Evolutionary conservation across 2,113 vertebrate genomes (phyloP).

Genomic region (Python bivittatus): DNA sequence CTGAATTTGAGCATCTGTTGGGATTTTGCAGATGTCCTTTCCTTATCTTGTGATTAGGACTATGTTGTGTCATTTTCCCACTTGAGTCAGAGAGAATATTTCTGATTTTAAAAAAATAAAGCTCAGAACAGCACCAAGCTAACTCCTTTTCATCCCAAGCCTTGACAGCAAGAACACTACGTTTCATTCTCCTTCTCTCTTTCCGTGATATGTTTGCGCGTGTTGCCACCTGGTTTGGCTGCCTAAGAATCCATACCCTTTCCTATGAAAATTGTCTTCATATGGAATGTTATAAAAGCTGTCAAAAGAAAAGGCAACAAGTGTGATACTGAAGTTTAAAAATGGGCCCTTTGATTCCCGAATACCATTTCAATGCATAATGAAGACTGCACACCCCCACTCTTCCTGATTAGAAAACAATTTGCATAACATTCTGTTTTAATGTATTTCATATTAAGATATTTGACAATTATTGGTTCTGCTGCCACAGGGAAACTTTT

Average conservation of each 20-base stretch:
- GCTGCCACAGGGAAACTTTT: background rate
- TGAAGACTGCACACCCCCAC: background rate
- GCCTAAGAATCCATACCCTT: background rate
- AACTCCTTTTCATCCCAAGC: background rate
- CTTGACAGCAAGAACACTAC: background rate
- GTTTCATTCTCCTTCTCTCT: background rate
- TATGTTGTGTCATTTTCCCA: background rate
- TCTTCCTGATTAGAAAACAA: conserved; percentile 3
- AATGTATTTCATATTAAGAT: background rate
- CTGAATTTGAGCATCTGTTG: background rate
- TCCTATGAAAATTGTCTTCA: background rate
- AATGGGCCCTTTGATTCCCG: background rate
- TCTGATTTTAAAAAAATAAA: background rate
- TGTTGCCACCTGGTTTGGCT: background rate
- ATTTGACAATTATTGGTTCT: background rate
- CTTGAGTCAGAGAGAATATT: background rate
- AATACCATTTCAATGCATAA: background rate
- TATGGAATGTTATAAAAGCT: background rate
- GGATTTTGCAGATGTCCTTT: background rate
- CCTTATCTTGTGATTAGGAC: background rate
- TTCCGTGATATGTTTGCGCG: background rate
- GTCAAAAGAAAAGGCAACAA: background rate
- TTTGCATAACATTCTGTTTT: background rate
- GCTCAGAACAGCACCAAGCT: too few species aligned
- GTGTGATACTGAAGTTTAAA: background rate